These are phyloP conservation scores for Dromiciops gliroides DNA, from an alignment of 2,113 vertebrate species.

Conservation along the genomic window DNA sequence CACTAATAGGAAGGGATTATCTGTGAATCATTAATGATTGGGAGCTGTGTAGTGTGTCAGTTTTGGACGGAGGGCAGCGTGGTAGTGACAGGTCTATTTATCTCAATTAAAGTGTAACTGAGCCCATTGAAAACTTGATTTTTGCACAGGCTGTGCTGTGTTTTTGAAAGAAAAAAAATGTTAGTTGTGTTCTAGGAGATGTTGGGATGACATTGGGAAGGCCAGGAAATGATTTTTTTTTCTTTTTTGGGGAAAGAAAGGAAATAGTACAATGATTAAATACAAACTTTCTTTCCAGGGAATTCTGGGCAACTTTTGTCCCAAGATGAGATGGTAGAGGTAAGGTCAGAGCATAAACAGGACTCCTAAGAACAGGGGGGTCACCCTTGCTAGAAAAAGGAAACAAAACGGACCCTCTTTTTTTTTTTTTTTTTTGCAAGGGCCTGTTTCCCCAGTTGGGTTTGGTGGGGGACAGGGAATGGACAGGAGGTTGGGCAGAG, in stretches of 20 bases:
- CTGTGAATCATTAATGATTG: constrained; percentile 22
- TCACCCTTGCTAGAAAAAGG: neutral
- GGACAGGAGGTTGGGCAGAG: neutral
- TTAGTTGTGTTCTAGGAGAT: neutral
- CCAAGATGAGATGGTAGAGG: neutral
- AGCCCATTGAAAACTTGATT: constrained; percentile 25
- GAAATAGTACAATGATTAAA: constrained; percentile 9
- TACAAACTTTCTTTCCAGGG: constrained; percentile 30
- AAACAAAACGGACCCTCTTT: neutral
- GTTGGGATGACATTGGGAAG: neutral
- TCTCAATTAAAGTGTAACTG: constrained; percentile 17
- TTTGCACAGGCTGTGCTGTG: constrained; percentile 2
- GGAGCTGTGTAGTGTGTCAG: neutral
- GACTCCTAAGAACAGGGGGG: neutral
- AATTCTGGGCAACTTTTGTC: neutral
- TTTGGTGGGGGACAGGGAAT: neutral
- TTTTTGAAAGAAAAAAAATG: constrained; percentile 14
- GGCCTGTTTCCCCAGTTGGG: neutral
- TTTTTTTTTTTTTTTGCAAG: too few species aligned
- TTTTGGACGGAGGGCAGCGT: constrained; percentile 11
- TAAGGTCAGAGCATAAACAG: neutral
- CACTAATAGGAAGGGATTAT: neutral
- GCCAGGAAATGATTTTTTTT: neutral
- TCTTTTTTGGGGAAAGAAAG: neutral
- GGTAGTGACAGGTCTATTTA: constrained; percentile 2